These are phyloP conservation scores for Caenorhabditis inopinata DNA, from an alignment of 1,140 invertebrate genomes.

Conservation along the genomic window DNA sequence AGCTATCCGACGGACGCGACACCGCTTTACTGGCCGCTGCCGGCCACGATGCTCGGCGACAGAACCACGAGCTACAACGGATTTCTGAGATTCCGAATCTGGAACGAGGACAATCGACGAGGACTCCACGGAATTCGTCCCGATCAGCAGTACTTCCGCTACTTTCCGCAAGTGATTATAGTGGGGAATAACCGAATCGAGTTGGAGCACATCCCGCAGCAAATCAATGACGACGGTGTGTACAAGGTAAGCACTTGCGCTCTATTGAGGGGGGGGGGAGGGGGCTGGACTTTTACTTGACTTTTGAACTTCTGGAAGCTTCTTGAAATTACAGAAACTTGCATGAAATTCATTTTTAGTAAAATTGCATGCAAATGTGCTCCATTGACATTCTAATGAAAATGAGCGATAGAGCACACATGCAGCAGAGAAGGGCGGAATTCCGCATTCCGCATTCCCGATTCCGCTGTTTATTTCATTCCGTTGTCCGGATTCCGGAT, in stretches of 20 bases:
- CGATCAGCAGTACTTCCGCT: conserved; percentile 67
- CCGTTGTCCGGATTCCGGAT: too few relatives aligned
- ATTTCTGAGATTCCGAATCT: conserved; percentile 77
- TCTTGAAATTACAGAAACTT: too few relatives aligned
- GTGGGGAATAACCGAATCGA: conserved; percentile 78
- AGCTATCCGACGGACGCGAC: conserved; percentile 61
- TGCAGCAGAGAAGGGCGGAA: too few relatives aligned
- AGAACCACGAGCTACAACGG: conserved; percentile 88
- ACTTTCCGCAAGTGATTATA: conserved; percentile 80
- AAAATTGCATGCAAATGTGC: too few relatives aligned
- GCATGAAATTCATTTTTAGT: too few relatives aligned
- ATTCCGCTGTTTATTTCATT: too few relatives aligned
- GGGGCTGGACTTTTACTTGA: too few relatives aligned
- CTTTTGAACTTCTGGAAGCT: too few relatives aligned
- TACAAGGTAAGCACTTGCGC: conserved; percentile 57
- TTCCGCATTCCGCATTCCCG: too few relatives aligned
- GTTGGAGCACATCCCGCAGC: conserved; percentile 67
- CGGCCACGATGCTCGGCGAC: conserved; percentile 81
- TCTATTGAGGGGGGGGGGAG: too few relatives aligned
- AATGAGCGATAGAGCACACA: too few relatives aligned
- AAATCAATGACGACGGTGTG: conserved; percentile 70
- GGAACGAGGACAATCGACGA: conserved; percentile 68
- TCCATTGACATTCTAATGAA: too few relatives aligned
- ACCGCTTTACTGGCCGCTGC: conserved; percentile 70
- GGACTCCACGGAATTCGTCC: conserved; percentile 66